Evolutionary conservation across 2,797 vertebrate genomes (phyloP).

Genomic region (Toxotes lorentzi): DNA sequence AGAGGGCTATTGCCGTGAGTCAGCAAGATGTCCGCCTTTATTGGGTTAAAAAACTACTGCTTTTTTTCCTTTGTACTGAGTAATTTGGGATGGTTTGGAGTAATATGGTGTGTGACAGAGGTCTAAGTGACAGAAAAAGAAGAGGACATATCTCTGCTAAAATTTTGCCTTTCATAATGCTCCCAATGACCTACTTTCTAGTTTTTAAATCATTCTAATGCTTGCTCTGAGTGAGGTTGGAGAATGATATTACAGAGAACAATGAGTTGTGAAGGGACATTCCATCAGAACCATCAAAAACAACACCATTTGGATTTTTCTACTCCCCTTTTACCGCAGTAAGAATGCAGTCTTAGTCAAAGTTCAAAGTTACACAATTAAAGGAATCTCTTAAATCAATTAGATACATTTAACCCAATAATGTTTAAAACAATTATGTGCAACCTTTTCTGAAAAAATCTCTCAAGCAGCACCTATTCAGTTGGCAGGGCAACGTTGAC

Average conservation of each 20-base stretch:
- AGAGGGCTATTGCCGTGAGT: conserved; percentile 76
- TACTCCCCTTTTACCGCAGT: background rate
- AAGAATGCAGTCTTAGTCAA: conserved; percentile 17
- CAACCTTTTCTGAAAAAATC: conserved; percentile 69
- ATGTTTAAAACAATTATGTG: conserved; percentile 72
- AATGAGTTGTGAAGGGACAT: conserved; percentile 38
- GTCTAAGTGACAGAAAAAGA: conserved; percentile 63
- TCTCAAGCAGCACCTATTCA: conserved; percentile 63
- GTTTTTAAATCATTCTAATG: conserved; percentile 75
- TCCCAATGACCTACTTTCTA: conserved; percentile 74
- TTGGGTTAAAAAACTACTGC: conserved; percentile 74
- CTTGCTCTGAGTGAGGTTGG: conserved; percentile 47
- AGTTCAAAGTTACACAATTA: conserved; percentile 59
- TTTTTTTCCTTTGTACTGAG: conserved; percentile 51
- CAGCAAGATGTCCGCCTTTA: conserved; percentile 78
- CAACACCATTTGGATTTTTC: conserved; percentile 1
- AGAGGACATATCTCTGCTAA: conserved; percentile 56
- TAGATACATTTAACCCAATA: conserved; percentile 77
- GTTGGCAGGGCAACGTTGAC: conserved; percentile 68
- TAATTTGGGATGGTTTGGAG: conserved; percentile 59
- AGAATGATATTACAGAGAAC: conserved; percentile 42
- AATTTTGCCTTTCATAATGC: conserved; percentile 68
- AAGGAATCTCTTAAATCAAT: conserved; percentile 69
- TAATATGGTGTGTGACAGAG: conserved; percentile 60
- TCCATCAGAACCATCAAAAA: conserved; percentile 48